phyloP scores from a whole-genome alignment of 2,797 vertebrate species.

The Ptychobarbus kaznakovi region DNA sequence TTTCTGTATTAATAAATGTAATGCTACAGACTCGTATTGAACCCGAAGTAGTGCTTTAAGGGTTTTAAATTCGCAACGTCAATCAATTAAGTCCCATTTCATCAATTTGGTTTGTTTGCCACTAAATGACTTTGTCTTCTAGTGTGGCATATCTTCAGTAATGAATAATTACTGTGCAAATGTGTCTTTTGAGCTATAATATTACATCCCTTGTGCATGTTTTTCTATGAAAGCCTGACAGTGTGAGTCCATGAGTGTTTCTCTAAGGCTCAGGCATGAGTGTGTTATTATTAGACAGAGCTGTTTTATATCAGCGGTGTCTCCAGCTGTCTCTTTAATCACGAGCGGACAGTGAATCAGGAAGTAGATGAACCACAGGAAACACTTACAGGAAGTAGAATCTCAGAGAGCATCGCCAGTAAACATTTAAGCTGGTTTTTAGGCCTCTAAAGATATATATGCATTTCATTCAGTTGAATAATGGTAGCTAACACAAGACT shows the following conservation, averaged over 20 bases:
- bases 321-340: constrained; percentile 9
- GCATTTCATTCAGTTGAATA: no score
- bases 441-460: no score
- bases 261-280: neutral
- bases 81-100: neutral
- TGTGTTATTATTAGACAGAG: neutral
- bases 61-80: neutral
- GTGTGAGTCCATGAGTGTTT: neutral
- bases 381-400: neutral
- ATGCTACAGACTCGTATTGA: neutral
- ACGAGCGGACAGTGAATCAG: neutral
- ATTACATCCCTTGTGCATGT: neutral
- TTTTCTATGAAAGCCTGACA: neutral
- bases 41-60: no score
- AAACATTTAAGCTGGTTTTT: neutral
- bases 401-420: neutral
- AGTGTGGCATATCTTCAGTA: neutral
- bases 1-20: neutral
- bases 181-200: neutral
- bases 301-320: neutral
- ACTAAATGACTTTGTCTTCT: neutral
- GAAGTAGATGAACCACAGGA: neutral
- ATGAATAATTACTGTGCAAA: neutral
- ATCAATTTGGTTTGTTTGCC: neutral
- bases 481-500: no score